phyloP scores from a whole-genome alignment of 2,888 invertebrate species.

The Melieria crassipennis region DNA sequence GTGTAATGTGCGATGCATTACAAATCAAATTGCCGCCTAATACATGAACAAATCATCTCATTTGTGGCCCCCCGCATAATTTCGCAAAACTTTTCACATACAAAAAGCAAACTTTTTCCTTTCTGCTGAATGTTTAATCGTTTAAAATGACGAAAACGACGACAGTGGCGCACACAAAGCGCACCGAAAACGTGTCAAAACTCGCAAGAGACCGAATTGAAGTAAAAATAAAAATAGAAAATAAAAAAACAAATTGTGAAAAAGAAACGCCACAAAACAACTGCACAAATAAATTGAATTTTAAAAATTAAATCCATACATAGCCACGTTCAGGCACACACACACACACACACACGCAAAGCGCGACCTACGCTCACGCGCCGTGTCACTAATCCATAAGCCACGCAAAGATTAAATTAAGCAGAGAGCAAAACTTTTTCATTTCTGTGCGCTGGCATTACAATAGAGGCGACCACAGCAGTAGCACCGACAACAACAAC shows the following conservation, averaged over 20 bases:
- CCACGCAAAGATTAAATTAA: slow-evolving; percentile 27
- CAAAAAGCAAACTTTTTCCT: slow-evolving; percentile 12
- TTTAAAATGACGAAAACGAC: neutral
- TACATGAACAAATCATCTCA: slow-evolving; percentile 12
- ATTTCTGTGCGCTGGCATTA: neutral
- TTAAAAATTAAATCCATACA: slow-evolving; percentile 38
- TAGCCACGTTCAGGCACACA: neutral
- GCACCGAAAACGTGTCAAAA: neutral
- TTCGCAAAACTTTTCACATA: slow-evolving; percentile 13
- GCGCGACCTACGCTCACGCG: neutral
- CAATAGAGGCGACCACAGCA: neutral
- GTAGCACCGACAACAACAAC: neutral
- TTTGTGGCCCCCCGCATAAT: slow-evolving; percentile 22
- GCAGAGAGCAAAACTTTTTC: slow-evolving; percentile 20
- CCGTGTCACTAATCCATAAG: slow-evolving; percentile 13
- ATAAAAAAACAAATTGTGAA: too few relatives aligned
- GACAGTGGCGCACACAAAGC: neutral
- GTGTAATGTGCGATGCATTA: too few relatives aligned
- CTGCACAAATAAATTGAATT: slow-evolving; percentile 41
- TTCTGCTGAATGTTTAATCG: slow-evolving; percentile 17
- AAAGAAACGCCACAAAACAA: slow-evolving; percentile 18
- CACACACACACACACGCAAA: neutral
- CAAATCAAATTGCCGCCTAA: too few relatives aligned
- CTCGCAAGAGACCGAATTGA: too few relatives aligned
- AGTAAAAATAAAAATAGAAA: too few relatives aligned